Evolutionary conservation across 2,888 invertebrate species (phyloP), one percentile per base, ranked within the genome.

Genomic region (Cotesia congregata): DNA sequence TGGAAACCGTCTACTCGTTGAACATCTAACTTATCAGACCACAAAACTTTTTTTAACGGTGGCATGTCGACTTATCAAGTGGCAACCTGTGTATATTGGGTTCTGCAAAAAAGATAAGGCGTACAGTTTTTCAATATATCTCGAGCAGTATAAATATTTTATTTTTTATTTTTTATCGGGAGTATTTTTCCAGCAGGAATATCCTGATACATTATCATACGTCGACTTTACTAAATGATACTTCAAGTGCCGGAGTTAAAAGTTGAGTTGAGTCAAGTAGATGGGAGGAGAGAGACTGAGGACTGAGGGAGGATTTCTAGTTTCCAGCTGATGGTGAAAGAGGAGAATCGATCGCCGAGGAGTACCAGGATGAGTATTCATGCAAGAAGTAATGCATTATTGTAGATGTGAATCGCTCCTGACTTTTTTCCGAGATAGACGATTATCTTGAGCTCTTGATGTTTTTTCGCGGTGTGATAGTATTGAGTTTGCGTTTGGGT

Each of bases 21-120:
- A 76, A 76, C 72, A 68, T 76, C 72, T 73, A 67, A 76, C 68
- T 76, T 76, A 76, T 76, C 76, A 61, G 67, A 73, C 62, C 61
- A 64, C 64, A 76, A 76, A 76, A 30, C 69, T 72, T 72, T 72
- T 40, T 39, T 68, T 50, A 50, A 50, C 50, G 12, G 7, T 50
- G n/a, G 62, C 30, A 62, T 62, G 72, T 62, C 64, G 76, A 72
- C 68, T 72, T 76, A 76, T 76, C 50, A 50, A 50, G 12, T 50
- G 12, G 50, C 50, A 50, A 50, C 50, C 50, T 50, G 50, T 50
- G 50, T 50, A 30, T 30, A 50, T 50, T 50, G 50, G 50, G 12
- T 50, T 50, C 50, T 9, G 50, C 9, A 50, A 50, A 50, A 50
- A 50, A 50, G 50, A 50, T 50, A 50, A 50, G 50, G 12, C 50